phyloP scores from a whole-genome alignment of 2,888 invertebrate genomes.

The Didymodactylos carnosus region DNA sequence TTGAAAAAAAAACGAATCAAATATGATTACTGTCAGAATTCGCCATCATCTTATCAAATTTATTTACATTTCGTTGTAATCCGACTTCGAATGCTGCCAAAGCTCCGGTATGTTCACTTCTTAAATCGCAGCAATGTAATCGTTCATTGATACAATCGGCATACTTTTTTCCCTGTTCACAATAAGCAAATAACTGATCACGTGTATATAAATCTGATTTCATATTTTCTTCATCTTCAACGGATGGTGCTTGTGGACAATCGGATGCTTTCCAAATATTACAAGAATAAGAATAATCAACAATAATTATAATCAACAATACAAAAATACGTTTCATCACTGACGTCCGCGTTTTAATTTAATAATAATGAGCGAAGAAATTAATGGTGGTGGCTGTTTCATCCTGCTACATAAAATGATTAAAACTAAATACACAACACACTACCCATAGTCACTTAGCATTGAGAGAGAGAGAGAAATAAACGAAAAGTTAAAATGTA shows the following conservation, averaged over 20 bases:
- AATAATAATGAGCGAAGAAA: no score
- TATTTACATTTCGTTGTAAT: not conserved
- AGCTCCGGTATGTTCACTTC: conserved; percentile 4
- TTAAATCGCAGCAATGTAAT: conserved; percentile 13
- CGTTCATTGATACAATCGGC: conserved; percentile 8
- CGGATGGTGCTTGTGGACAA: conserved; percentile 6
- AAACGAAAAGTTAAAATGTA: no score
- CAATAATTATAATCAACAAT: no score
- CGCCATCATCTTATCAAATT: no score
- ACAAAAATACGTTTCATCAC: no score
- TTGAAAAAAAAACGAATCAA: not conserved
- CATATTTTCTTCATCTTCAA: conserved; percentile 9
- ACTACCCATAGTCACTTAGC: no score
- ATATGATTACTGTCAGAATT: not conserved
- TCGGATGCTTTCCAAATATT: conserved; percentile 15
- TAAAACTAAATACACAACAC: no score
- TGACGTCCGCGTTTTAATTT: no score
- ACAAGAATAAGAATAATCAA: not conserved
- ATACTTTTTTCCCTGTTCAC: conserved; percentile 14
- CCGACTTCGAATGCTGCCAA: conserved; percentile 2
- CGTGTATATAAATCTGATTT: conserved; percentile 10
- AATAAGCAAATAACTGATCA: conserved; percentile 11
- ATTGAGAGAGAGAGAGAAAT: no score
- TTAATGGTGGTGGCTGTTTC: no score
- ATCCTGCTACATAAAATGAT: no score